These are phyloP conservation scores for Neotragus moschatus DNA, from an alignment of 2,113 vertebrate species.

Conservation along the genomic window DNA sequence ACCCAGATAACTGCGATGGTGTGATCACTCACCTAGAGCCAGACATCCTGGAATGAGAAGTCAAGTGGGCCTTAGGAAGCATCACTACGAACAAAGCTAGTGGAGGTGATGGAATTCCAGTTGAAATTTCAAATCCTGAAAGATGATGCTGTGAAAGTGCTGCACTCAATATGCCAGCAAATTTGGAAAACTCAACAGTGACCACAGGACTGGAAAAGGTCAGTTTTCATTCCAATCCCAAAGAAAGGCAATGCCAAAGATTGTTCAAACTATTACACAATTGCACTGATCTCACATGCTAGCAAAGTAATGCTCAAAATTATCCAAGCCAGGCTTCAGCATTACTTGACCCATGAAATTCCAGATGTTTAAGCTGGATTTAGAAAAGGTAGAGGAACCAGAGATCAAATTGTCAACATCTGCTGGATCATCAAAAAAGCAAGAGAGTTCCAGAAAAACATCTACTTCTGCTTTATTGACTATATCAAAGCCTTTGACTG, in stretches of 20 bases:
- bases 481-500: background rate
- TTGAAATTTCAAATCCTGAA: background rate
- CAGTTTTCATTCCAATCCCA: background rate
- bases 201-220: background rate
- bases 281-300: background rate
- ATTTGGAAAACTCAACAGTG: background rate
- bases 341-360: background rate
- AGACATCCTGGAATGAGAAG: background rate
- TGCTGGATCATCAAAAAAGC: rapidly evolving
- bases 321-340: background rate
- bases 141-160: background rate
- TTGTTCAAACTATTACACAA: rapidly evolving
- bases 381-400: background rate
- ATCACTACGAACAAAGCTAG: background rate
- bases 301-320: background rate
- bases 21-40: background rate
- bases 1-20: rapidly evolving
- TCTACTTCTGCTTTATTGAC: background rate
- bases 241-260: background rate
- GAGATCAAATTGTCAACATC: background rate
- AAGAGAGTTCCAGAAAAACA: background rate
- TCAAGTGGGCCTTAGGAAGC: background rate
- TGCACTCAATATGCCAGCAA: background rate
- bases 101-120: background rate
- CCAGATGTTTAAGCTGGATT: background rate